Evolutionary conservation across 2,888 invertebrate genomes (phyloP), one percentile per base, ranked within the genome.

Genomic region (Stenurella melanura): DNA sequence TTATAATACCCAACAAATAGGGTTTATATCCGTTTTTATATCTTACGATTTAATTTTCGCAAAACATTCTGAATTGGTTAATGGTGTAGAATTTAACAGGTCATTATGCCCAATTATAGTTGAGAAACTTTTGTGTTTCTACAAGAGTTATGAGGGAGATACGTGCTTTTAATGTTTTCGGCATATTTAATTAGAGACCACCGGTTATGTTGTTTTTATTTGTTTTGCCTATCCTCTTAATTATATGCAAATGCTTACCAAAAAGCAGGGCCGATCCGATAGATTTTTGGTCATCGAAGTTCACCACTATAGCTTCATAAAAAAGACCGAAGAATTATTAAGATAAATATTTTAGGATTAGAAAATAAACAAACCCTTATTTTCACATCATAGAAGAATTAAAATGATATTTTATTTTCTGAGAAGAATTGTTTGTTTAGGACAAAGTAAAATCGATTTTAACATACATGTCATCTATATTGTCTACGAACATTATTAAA

Each of bases 111-210:
- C 72, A 75, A 60, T 75, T 72, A 72, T 72, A 63, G 71, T 63
- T 54, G 61, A 50, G 50, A 63, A 72, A 72, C 71, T 72, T 63
- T 72, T 72, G 54, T 72, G 63, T 63, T 58, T 63, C 63, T 50
- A 18, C 38, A 58, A 61, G 71, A 72, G 61, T 72, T 72, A 72
- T 17, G 63, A 54, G 63, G 54, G 70, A 70, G 70, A 72, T 72
- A 72, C 11, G 54, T 17, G 60, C 18, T 63, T 72, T 63, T 63
- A 72, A 72, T 72, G 71, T 80, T 82, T 82, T 80, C 79, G 79
- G 81, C 78, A 71, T 76, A 76, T 81, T 81, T 82, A 82, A 82
- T 82, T 82, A 82, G 71, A 81, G 78, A 77, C 80, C 73, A 77
- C 68, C 76, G 76, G 77, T 74, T 76, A 58, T n/a, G 64, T 58